These are phyloP conservation scores for Protaetia brevitarsis DNA, from an alignment of 1,140 invertebrate species.

Conservation along the genomic window DNA sequence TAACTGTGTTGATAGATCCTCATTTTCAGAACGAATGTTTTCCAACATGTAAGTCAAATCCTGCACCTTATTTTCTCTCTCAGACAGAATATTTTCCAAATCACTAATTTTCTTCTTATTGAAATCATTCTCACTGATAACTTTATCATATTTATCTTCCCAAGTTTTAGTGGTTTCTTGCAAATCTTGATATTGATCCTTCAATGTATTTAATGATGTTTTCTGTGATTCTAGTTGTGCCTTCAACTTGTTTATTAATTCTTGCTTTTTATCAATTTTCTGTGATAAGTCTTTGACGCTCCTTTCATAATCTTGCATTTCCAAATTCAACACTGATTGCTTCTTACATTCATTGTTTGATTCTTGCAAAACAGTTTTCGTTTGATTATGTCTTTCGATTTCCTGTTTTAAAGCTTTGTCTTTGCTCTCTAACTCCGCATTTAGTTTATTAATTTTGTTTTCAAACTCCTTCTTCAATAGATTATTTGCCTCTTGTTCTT, in stretches of 20 bases:
- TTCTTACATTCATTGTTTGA: constrained; percentile 70
- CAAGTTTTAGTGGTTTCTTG: constrained; percentile 62
- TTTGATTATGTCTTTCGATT: constrained; percentile 49
- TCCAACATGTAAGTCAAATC: constrained; percentile 42
- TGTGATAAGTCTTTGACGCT: constrained; percentile 60
- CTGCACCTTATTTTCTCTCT: constrained; percentile 42
- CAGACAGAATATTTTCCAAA: constrained; percentile 35
- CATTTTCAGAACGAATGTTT: constrained; percentile 40
- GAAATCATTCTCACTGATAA: constrained; percentile 63
- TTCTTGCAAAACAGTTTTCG: constrained; percentile 58
- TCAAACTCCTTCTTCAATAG: constrained; percentile 47
- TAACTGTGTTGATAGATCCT: constrained; percentile 43
- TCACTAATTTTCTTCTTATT: constrained; percentile 56
- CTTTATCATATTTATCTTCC: constrained; percentile 58
- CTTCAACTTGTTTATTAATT: constrained; percentile 59
- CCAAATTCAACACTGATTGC: constrained; percentile 76
- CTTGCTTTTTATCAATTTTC: constrained; percentile 60
- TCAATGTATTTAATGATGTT: constrained; percentile 61
- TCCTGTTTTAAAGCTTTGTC: constrained; percentile 50
- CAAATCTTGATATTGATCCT: constrained; percentile 66
- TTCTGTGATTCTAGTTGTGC: constrained; percentile 64
- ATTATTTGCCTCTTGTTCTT: constrained; percentile 46
- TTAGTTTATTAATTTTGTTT: constrained; percentile 50
- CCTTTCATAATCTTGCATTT: constrained; percentile 85
- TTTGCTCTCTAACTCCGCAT: constrained; percentile 55